Evolutionary conservation across 2,797 vertebrate genomes (phyloP).

Genomic region (Neostethus bicornis): DNA sequence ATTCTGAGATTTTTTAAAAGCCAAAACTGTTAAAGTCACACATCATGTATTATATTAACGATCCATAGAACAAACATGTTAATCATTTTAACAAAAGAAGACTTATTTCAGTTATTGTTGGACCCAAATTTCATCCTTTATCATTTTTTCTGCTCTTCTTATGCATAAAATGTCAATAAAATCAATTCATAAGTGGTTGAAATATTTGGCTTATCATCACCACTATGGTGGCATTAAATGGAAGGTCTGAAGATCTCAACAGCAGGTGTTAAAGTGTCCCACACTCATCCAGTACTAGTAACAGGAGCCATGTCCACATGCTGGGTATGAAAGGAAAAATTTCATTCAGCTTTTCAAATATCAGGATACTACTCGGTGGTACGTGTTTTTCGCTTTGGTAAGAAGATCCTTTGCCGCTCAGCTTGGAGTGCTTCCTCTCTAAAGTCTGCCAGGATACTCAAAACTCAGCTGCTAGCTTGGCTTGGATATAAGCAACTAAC

Average conservation of each 20-base stretch:
- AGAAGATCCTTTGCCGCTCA: slow-evolving; percentile 49
- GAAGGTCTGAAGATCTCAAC: background rate
- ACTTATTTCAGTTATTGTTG: background rate
- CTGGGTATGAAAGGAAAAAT: slow-evolving; percentile 24
- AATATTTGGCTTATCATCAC: background rate
- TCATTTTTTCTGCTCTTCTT: no score
- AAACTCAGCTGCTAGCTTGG: slow-evolving; percentile 71
- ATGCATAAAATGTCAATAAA: background rate
- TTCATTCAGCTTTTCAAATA: slow-evolving; percentile 30
- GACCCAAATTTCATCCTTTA: background rate
- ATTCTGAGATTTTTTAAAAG: no score
- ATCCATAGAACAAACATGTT: background rate
- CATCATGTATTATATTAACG: background rate
- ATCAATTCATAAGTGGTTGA: background rate
- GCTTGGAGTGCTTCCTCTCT: slow-evolving; percentile 33
- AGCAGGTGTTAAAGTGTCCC: background rate
- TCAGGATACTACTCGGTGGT: slow-evolving; percentile 12
- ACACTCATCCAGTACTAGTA: background rate
- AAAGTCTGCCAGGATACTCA: slow-evolving; percentile 57
- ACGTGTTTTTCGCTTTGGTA: slow-evolving; percentile 28
- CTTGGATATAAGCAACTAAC: slow-evolving; percentile 31
- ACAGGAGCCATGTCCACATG: background rate
- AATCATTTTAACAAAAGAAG: background rate
- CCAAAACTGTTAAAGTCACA: no score
- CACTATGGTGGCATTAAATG: background rate